phyloP scores from a whole-genome alignment of 2,888 invertebrate genomes.

The Lasioglossum oenotherae region DNA sequence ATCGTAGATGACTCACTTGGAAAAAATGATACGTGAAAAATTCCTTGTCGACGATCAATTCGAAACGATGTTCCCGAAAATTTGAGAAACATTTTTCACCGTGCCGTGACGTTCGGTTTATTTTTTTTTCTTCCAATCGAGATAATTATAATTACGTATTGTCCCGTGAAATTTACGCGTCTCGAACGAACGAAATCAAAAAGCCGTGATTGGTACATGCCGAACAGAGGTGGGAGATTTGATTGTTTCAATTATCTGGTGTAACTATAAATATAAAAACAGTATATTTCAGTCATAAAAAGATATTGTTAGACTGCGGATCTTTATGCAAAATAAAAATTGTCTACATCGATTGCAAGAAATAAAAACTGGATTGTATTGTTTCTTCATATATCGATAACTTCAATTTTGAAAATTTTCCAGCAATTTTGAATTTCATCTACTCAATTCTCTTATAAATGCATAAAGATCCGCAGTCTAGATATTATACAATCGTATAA shows the following conservation, averaged over 20 bases:
- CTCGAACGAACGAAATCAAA: constrained; percentile 43
- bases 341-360: no score
- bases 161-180: constrained; percentile 21
- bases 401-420: no score
- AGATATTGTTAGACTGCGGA: background rate
- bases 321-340: no score
- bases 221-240: constrained; percentile 53
- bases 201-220: constrained; percentile 56
- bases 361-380: no score
- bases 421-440: no score
- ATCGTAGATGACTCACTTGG: constrained; percentile 61
- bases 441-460: no score
- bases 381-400: no score
- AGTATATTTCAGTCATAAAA: constrained; percentile 37
- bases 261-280: constrained; percentile 36
- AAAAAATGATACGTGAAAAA: constrained; percentile 53
- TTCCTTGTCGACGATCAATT: constrained; percentile 3
- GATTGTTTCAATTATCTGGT: constrained; percentile 48
- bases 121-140: background rate
- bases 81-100: constrained; percentile 15
- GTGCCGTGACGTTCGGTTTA: background rate
- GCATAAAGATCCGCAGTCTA: no score
- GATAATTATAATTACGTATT: background rate
- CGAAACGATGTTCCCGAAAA: background rate
- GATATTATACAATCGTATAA: constrained; percentile 41